Evolutionary conservation across 1,140 invertebrate species (phyloP).

Genomic region (Plodia interpunctella): DNA sequence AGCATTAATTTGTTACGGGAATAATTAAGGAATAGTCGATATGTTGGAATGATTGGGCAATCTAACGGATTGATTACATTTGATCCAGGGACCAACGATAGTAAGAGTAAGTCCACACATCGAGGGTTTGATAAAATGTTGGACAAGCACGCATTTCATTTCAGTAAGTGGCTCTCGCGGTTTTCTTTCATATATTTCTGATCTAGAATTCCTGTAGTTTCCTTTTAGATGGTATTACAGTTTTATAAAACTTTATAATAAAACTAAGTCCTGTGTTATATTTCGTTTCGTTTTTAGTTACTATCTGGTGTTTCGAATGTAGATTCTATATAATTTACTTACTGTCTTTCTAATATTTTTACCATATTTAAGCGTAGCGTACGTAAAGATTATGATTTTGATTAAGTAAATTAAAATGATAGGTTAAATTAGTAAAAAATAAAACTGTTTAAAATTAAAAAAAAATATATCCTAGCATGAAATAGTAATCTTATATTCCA

Average conservation of each 20-base stretch:
- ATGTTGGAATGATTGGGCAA: constrained; percentile 6
- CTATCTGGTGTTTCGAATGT: constrained; percentile 12
- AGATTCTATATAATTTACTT: constrained; percentile 13
- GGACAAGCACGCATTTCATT: constrained; percentile 30
- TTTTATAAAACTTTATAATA: not conserved
- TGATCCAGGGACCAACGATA: not conserved
- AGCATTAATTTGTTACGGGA: not conserved
- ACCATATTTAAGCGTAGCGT: no score
- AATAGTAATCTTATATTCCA: not conserved
- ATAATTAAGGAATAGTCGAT: not conserved
- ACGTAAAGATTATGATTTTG: no score
- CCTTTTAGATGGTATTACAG: constrained; percentile 5
- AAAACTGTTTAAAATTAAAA: no score
- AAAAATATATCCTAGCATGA: not conserved
- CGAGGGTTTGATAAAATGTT: constrained; percentile 22
- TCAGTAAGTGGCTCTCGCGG: constrained; percentile 27
- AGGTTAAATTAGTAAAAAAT: no score
- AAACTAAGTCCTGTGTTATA: not conserved
- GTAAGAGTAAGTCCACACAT: constrained; percentile 9
- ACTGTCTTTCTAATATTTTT: no score
- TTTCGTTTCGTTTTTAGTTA: no score
- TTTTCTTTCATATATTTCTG: constrained; percentile 18
- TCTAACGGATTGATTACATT: constrained; percentile 6
- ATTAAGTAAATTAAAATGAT: no score
- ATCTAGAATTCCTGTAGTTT: constrained; percentile 16